phyloP scores from a whole-genome alignment of 2,113 vertebrate genomes.

The Pygoscelis adeliae region DNA sequence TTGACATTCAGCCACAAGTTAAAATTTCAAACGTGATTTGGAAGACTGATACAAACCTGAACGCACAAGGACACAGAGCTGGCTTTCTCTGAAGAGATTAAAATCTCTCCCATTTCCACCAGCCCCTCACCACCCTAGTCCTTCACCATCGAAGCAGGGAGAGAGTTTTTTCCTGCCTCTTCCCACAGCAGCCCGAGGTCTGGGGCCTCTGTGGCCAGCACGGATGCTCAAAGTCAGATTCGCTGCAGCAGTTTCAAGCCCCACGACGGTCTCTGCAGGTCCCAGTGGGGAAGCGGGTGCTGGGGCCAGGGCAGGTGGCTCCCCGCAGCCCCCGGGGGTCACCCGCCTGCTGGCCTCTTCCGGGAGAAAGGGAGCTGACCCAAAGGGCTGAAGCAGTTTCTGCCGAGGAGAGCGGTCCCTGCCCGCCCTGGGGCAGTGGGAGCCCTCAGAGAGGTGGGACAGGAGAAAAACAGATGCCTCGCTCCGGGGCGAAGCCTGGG shows the following conservation, averaged over 20 bases:
- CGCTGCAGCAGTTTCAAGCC: neutral
- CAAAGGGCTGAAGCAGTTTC: neutral
- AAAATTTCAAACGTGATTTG: neutral
- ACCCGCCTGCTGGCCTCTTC: neutral
- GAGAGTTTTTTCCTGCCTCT: neutral
- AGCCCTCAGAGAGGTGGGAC: neutral
- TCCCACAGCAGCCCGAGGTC: neutral
- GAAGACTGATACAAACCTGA: neutral
- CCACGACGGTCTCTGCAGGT: neutral
- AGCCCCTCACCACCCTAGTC: neutral
- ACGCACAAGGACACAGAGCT: neutral
- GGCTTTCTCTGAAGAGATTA: neutral
- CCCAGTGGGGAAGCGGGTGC: neutral
- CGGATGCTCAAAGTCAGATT: accelerated
- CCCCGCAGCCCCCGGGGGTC: neutral
- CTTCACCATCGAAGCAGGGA: neutral
- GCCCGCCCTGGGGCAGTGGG: neutral
- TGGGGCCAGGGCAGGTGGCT: neutral
- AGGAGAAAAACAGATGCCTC: neutral
- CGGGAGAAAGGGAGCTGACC: neutral
- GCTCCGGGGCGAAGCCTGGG: neutral
- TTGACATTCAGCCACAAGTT: neutral
- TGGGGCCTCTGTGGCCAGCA: too few species aligned
- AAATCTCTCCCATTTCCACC: neutral
- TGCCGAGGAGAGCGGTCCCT: neutral